A percentile compares a stretch with the other conserved stretches of the same genome.
phyloP scores from a whole-genome alignment of 2,797 vertebrate species.

The Lagocephalus sceleratus region DNA sequence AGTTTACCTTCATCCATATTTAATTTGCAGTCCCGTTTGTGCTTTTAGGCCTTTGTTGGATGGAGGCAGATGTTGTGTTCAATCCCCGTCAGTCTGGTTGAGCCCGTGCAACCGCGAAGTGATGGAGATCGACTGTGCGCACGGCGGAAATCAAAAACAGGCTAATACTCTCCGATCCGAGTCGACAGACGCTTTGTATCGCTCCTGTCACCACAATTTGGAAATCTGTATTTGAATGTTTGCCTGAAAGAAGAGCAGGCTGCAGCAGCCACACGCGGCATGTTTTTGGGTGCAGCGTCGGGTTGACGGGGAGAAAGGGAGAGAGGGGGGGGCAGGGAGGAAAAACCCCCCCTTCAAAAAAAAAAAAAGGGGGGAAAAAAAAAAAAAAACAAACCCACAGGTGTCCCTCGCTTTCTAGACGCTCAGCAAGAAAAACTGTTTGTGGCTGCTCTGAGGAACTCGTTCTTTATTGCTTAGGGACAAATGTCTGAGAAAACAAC shows the following conservation, averaged over 20 bases:
- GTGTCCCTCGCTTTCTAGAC: no score
- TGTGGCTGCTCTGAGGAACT: no score
- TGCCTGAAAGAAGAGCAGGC: neutral
- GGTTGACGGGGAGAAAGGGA: no score
- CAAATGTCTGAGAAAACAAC: no score
- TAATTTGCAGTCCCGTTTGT: conserved; percentile 41
- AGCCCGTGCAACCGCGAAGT: conserved; percentile 34
- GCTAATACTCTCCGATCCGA: conserved; percentile 39
- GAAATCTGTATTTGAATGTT: conserved; percentile 16
- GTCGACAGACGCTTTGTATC: conserved; percentile 45
- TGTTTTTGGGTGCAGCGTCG: neutral
- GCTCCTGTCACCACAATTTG: conserved; percentile 31
- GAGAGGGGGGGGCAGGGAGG: no score
- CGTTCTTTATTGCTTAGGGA: no score
- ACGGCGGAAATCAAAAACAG: conserved; percentile 19
- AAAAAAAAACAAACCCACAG: no score
- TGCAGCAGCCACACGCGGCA: neutral
- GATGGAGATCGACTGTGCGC: conserved; percentile 36
- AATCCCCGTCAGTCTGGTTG: conserved; percentile 44
- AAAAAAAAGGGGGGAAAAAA: no score
- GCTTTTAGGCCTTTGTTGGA: conserved; percentile 39
- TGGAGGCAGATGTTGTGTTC: conserved; percentile 22
- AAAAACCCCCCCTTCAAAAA: no score
- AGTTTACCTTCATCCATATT: conserved; percentile 45
- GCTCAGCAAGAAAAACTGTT: no score